Evolutionary conservation across 2,797 vertebrate species (phyloP).

Genomic region (Chaunax sp.): DNA sequence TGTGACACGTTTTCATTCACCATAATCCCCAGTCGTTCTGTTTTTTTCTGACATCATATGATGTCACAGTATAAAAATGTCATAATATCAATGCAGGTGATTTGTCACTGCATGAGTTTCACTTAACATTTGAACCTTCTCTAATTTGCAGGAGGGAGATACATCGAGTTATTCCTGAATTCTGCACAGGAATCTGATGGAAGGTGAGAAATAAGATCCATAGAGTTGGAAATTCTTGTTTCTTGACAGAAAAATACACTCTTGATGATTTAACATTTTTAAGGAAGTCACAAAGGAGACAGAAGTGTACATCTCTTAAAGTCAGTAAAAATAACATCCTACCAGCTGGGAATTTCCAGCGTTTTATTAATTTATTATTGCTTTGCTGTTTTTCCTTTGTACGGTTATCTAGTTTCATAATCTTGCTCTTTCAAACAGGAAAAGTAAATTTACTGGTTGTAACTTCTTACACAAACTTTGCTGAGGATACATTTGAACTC

Average conservation of each 20-base stretch:
- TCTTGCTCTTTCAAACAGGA: background rate
- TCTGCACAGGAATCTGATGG: conserved; percentile 42
- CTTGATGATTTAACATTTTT: too few relatives aligned
- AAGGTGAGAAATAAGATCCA: conserved; percentile 26
- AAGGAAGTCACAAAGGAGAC: background rate
- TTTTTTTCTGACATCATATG: background rate
- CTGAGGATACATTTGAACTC: background rate
- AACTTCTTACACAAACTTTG: background rate
- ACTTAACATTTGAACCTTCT: background rate
- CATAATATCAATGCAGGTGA: background rate
- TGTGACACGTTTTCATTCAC: too few relatives aligned
- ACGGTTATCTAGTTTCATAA: background rate
- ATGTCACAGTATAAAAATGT: background rate
- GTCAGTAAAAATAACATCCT: background rate
- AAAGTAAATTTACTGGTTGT: background rate
- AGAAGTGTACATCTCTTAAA: background rate
- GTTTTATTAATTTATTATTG: background rate
- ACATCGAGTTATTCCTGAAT: conserved; percentile 92
- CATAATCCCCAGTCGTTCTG: too few relatives aligned
- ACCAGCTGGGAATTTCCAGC: background rate
- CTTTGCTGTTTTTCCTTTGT: background rate
- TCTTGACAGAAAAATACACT: background rate
- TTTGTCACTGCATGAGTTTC: background rate
- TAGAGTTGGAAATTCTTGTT: background rate
- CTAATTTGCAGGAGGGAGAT: conserved; percentile 81